A percentile compares a stretch with the other conserved stretches of the same genome.
Evolutionary conservation across 2,888 invertebrate genomes (phyloP).

Genomic region (Stegana nigrithorax): DNA sequence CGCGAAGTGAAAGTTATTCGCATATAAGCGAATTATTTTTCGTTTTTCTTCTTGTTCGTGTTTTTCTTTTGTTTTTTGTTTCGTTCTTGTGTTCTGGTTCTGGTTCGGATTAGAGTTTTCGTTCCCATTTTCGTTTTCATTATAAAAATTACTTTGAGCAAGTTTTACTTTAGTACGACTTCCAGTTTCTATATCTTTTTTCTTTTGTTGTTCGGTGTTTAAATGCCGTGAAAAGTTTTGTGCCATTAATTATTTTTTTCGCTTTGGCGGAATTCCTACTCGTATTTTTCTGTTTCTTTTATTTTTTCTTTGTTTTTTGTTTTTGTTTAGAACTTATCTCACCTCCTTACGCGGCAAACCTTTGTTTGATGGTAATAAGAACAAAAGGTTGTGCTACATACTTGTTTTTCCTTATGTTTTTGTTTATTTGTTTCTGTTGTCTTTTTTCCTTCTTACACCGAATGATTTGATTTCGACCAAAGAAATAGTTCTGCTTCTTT

Average conservation of each 20-base stretch:
- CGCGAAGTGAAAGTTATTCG: no score
- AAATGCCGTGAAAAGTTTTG: neutral
- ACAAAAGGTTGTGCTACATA: neutral
- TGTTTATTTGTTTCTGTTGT: neutral
- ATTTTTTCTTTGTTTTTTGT: neutral
- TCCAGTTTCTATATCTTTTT: neutral
- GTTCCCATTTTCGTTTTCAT: no score
- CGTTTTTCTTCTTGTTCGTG: neutral
- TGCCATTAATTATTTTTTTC: neutral
- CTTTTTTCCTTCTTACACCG: neutral
- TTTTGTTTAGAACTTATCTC: neutral
- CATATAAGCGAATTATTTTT: constrained; percentile 1
- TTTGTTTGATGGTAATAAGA: constrained; percentile 14
- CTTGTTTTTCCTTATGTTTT: neutral
- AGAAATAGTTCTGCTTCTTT: neutral
- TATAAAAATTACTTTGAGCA: constrained; percentile 1
- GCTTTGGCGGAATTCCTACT: neutral
- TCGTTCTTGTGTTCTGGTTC: neutral
- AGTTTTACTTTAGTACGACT: constrained; percentile 16
- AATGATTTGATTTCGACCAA: constrained; percentile 11
- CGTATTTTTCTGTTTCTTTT: constrained; percentile 2
- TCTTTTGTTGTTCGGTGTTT: neutral
- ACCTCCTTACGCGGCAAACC: neutral
- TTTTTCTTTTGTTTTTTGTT: constrained; percentile 5
- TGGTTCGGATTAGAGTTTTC: neutral